Evolutionary conservation across 2,888 invertebrate genomes (phyloP).

Genomic region (Diadegma fenestrale): DNA sequence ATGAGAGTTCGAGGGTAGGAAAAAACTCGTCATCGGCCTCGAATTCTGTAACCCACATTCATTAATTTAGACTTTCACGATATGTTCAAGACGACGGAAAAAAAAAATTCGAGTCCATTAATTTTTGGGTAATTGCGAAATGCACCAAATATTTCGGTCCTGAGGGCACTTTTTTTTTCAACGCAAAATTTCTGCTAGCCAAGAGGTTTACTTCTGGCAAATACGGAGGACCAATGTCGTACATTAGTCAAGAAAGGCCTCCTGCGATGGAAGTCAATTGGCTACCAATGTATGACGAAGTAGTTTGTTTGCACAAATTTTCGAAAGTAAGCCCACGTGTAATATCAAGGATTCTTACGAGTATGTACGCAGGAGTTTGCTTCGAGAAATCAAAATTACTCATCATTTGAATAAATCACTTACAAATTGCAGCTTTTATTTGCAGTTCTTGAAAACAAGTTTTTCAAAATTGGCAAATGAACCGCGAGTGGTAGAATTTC

Average conservation of each 20-base stretch:
- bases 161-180: neutral
- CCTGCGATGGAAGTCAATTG: constrained; percentile 12
- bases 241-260: neutral
- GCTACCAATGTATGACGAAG: constrained; percentile 3
- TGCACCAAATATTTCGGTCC: neutral
- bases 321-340: neutral
- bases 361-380: neutral
- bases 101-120: neutral
- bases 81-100: neutral
- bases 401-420: constrained; percentile 6
- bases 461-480: neutral
- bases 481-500: neutral
- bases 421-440: constrained; percentile 11
- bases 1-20: neutral
- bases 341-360: constrained; percentile 3
- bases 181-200: neutral
- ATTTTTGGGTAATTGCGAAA: neutral
- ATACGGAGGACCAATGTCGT: constrained; percentile 24
- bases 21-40: neutral
- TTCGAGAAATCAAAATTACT: neutral
- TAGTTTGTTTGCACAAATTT: constrained; percentile 14
- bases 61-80: neutral
- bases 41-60: neutral
- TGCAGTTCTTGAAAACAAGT: neutral
- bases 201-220: constrained; percentile 24